These are phyloP conservation scores for Reinhardtius hippoglossoides DNA, from an alignment of 2,113 vertebrate genomes.

Conservation along the genomic window DNA sequence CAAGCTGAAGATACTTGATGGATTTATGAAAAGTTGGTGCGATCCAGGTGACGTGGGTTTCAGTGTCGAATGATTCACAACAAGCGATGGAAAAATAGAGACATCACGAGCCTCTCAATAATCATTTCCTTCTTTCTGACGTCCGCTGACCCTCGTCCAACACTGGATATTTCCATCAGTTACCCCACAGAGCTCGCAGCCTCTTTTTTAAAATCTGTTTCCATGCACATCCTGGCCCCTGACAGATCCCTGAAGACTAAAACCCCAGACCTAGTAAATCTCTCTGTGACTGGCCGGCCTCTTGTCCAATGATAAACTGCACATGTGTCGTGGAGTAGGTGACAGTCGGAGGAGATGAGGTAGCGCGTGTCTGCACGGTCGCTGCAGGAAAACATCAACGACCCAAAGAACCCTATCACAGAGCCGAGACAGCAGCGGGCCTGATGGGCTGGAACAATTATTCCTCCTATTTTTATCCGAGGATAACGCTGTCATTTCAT, in stretches of 20 bases:
- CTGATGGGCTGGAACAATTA: background rate
- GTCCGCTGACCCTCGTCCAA: conserved; percentile 24
- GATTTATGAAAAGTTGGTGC: background rate
- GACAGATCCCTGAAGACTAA: conserved; percentile 37
- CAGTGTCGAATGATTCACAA: conserved; percentile 1
- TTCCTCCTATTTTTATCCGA: background rate
- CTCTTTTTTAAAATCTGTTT: conserved; percentile 21
- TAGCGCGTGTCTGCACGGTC: conserved; percentile 16
- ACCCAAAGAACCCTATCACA: background rate
- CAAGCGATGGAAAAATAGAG: conserved; percentile 28
- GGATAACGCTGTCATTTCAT: background rate
- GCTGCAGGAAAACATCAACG: background rate
- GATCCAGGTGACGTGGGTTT: conserved; percentile 2
- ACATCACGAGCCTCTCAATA: conserved; percentile 16
- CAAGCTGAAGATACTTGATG: background rate
- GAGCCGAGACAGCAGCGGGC: background rate
- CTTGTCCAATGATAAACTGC: conserved; percentile 53
- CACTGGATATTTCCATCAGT: conserved; percentile 30
- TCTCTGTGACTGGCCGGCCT: conserved; percentile 23
- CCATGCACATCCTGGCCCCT: conserved; percentile 25
- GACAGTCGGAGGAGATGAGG: conserved; percentile 43
- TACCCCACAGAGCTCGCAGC: background rate
- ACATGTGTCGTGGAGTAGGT: conserved; percentile 46
- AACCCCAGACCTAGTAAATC: conserved; percentile 45
- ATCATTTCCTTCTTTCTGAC: conserved; percentile 22